These are phyloP conservation scores for Rhagium mordax DNA, from an alignment of 2,888 invertebrate species.

Conservation along the genomic window DNA sequence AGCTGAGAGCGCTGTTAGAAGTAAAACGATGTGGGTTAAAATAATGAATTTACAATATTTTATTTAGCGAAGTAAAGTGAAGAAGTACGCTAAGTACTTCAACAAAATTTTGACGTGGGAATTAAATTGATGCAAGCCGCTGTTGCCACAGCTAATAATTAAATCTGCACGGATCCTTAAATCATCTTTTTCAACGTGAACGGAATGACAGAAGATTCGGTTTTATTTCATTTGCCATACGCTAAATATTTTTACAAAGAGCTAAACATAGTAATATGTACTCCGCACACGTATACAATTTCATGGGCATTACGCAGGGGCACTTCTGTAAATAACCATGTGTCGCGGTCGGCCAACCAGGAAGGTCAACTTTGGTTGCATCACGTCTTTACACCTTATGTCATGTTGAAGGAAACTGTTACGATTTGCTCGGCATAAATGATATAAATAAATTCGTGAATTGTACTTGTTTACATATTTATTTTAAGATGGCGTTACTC, in stretches of 20 bases:
- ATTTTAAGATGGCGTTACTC: background rate
- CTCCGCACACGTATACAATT: conserved; percentile 12
- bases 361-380: conserved; percentile 46
- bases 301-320: conserved; percentile 19
- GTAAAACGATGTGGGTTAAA: no score
- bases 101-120: no score
- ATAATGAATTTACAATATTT: no score
- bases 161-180: background rate
- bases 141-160: no score
- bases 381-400: conserved; percentile 15
- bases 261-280: background rate
- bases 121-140: no score
- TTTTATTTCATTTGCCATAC: background rate
- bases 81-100: no score
- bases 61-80: no score
- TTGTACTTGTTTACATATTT: background rate
- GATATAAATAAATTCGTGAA: background rate
- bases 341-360: conserved; percentile 44
- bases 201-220: background rate
- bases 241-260: background rate
- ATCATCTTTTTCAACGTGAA: background rate
- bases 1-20: no score
- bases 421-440: background rate
- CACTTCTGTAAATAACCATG: conserved; percentile 14
- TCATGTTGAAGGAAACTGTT: conserved; percentile 10